phyloP scores from a whole-genome alignment of 2,888 invertebrate genomes.

The Auanema freiburgensis region DNA sequence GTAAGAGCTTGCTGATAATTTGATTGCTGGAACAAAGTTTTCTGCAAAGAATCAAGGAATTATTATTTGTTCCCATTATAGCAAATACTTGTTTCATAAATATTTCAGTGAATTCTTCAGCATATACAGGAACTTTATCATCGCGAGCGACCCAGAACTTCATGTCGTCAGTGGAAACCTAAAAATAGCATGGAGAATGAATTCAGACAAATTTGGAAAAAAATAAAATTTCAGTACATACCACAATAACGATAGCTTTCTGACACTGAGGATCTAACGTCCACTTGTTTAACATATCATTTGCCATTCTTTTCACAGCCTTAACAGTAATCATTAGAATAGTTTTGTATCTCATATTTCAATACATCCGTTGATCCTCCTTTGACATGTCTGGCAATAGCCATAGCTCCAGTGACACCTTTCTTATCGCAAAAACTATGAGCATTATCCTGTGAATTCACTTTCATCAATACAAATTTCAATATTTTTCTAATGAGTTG shows the following conservation, averaged over 20 bases:
- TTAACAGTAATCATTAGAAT: too few relatives aligned
- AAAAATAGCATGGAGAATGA: not conserved
- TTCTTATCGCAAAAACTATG: constrained; percentile 58
- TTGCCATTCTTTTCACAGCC: constrained; percentile 57
- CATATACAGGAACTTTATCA: constrained; percentile 56
- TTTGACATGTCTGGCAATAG: constrained; percentile 50
- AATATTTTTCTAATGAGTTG: not conserved
- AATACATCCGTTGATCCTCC: constrained; percentile 50
- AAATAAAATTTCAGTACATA: not conserved
- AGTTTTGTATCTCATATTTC: too few relatives aligned
- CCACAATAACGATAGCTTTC: constrained; percentile 49
- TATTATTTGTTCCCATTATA: too few relatives aligned
- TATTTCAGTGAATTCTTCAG: constrained; percentile 53
- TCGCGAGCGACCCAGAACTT: constrained; percentile 61
- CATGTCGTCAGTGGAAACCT: constrained; percentile 54
- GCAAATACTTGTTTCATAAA: constrained; percentile 47
- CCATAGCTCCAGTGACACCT: constrained; percentile 57
- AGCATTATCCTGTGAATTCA: constrained; percentile 42
- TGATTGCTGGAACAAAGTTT: constrained; percentile 42
- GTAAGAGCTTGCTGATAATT: constrained; percentile 51
- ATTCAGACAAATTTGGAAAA: not conserved
- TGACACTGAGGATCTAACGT: constrained; percentile 57
- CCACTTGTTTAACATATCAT: constrained; percentile 54
- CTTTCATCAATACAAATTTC: constrained; percentile 5
- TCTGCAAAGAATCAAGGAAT: constrained; percentile 32